A percentile compares a stretch with the other conserved stretches of the same genome.
Evolutionary conservation across 64 coral and sea anemone genomes (phyloP).

Genomic region (Porites australiensis): DNA sequence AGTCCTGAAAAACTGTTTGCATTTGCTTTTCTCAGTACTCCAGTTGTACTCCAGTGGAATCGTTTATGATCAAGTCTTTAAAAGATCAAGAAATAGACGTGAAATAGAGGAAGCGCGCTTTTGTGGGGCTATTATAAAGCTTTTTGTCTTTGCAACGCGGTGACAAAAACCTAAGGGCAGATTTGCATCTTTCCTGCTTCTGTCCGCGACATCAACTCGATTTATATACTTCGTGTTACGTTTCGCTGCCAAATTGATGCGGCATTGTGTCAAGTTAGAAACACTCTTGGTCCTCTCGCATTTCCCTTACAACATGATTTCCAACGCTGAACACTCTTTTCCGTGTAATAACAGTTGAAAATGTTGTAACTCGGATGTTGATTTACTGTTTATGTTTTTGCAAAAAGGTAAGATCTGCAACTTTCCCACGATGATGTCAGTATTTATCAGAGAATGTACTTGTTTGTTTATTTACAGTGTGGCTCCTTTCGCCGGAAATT

Average conservation of each 20-base stretch:
- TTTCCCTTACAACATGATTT: not conserved
- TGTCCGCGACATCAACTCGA: not conserved
- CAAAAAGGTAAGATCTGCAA: not conserved
- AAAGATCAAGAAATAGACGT: not conserved
- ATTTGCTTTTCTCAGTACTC: no score
- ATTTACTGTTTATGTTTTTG: not conserved
- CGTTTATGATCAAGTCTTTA: not conserved
- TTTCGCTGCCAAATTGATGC: not conserved
- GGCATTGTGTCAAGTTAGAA: not conserved
- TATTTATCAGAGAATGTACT: not conserved
- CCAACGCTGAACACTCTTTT: not conserved
- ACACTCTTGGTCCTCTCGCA: not conserved
- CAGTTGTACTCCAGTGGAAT: not conserved
- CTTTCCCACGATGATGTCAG: conserved; percentile 28
- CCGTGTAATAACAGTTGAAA: not conserved
- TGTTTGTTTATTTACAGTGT: not conserved
- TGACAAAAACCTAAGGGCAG: not conserved
- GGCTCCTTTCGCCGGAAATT: conserved; percentile 44
- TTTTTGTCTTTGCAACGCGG: not conserved
- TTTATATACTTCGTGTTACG: not conserved
- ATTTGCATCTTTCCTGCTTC: not conserved
- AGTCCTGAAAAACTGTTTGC: no score
- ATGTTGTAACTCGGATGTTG: not conserved
- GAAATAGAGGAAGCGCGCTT: not conserved
- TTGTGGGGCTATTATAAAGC: not conserved